Base-by-base conservation (phyloP, 2,113 vertebrate species). In the Chaetodon auriga region DNA sequence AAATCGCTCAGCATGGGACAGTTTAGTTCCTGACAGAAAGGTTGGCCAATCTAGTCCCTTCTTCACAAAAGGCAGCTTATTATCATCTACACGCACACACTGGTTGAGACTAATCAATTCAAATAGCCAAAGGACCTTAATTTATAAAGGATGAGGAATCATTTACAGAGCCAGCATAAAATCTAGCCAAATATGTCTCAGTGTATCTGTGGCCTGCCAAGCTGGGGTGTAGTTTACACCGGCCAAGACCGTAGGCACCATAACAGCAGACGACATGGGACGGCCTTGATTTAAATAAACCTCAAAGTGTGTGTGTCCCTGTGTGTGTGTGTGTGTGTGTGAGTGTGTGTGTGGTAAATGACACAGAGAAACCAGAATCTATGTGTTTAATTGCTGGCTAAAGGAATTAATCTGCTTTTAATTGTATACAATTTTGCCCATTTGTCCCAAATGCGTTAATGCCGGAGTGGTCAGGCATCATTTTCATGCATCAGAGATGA, bases 61-160 rank as follows among this genome's bases (percentile, higher is more conserved):
- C 53, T 23, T 58, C 18, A 64, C 36, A 70, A 85, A 64, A 54
- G 0, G 36, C 16, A 73, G 76, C 11, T 68, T 49, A 83, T 81
- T 55, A 82, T 88, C 48, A 65, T 51, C 11, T 48, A 9, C 57
- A 1, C 13, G 7, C 23, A 15, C 71, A 16, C 45, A 30, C 68
- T 43, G 48, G 62, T 81, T 43, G 68, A 78, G 68, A 76, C 45
- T 68, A 76, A 75, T 86, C 62, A 57, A 9, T 72, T 81, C 38
- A 81, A 81, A 84, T 51, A 45, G 82, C 82, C 16, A 11, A 53
- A 90, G 21, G 75, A 80, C 58, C 62, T 77, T 78, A 53, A 75
- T 78, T 85, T 61, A 46, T 66, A 35, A 60, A 76, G 51, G 60
- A 83, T 62, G 57, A 57, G 14, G 57, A 74, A 61, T 69, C 46